Evolutionary conservation across 2,797 vertebrate genomes (phyloP), one percentile per base, ranked within the genome.

Genomic region (Chelon auratus): DNA sequence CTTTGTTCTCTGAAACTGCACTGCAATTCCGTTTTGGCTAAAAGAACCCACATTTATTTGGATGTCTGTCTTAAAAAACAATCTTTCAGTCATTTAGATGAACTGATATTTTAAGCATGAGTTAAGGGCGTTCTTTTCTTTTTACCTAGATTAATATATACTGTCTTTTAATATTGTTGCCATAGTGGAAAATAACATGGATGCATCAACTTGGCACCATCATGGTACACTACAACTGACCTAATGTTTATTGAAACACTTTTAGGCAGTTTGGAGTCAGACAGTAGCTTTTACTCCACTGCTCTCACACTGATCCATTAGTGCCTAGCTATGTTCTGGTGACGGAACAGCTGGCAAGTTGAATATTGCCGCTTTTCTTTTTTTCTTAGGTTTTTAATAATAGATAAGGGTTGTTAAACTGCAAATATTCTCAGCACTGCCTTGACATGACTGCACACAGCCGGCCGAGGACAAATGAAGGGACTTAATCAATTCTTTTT

Each of bases 401-500:
- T 39, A 53, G 43, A 73, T 51, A 10, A 39, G 17, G 36, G 68
- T 33, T 43, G 14, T 9, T 43, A 50, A 22, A 7, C 68, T 50
- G 22, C 75, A 63, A 60, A 39, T 43, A 56, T 61, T 51, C 36
- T 47, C 61, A 54, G 39, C 60, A 56, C 62, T 22, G 36, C 40
- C 13, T 75, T 9, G 6, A 42, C 3, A 3, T 65, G 47, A 63
- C n/a, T 17, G 18, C 15, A 3, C 6, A 55, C 24, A 13, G 15
- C 54, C 11, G n/a, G 42, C 54, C 72, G 57, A 66, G 73, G 70
- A 57, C 20, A 75, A 50, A 81, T 47, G 1, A 65, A 47, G 22
- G 58, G 51, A 65, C 79, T 62, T 62, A 69, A 76, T 75, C 56
- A 64, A 48, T 72, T 75, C 42, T 42, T 26, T 1, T 3, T 14